phyloP scores from a whole-genome alignment of 1,140 invertebrate genomes.

The Drosophila littoralis region DNA sequence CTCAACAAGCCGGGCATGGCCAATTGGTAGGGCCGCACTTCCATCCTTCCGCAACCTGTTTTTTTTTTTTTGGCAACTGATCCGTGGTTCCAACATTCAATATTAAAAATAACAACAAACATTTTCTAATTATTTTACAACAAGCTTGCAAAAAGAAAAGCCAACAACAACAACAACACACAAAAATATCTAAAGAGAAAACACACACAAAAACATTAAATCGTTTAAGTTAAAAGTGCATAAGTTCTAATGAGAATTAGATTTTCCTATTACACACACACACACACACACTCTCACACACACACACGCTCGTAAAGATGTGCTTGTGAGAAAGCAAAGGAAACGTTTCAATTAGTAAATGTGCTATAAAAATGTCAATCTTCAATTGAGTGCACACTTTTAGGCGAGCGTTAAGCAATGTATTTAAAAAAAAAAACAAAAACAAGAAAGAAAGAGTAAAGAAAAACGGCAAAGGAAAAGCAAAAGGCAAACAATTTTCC shows the following conservation, averaged over 20 bases:
- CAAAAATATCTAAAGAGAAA: conserved; percentile 52
- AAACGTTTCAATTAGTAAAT: conserved; percentile 81
- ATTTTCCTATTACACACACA: conserved; percentile 54
- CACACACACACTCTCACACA: conserved; percentile 28
- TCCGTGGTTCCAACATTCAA: conserved; percentile 14
- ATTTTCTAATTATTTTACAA: conserved; percentile 68
- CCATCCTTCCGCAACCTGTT: conserved; percentile 14
- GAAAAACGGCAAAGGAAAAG: too few relatives aligned
- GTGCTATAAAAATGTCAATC: conserved; percentile 62
- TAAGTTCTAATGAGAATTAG: conserved; percentile 61
- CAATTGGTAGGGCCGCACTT: conserved; percentile 93
- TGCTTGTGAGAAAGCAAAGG: conserved; percentile 67
- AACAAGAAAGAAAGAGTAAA: not conserved
- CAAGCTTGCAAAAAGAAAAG: conserved; percentile 22
- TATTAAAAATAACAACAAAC: conserved; percentile 41
- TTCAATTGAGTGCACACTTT: conserved; percentile 25
- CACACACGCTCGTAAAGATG: conserved; percentile 44
- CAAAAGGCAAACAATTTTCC: conserved; percentile 14
- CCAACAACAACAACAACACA: conserved; percentile 17
- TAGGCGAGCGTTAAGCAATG: conserved; percentile 45
- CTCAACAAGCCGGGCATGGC: conserved; percentile 99
- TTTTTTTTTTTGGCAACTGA: conserved; percentile 45
- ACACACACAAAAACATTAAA: conserved; percentile 35
- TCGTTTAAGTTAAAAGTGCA: conserved; percentile 72
- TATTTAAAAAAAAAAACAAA: conserved; percentile 40